Conservation (phyloP, 2,797 vertebrate species). For the Selene dorsalis region DNA sequence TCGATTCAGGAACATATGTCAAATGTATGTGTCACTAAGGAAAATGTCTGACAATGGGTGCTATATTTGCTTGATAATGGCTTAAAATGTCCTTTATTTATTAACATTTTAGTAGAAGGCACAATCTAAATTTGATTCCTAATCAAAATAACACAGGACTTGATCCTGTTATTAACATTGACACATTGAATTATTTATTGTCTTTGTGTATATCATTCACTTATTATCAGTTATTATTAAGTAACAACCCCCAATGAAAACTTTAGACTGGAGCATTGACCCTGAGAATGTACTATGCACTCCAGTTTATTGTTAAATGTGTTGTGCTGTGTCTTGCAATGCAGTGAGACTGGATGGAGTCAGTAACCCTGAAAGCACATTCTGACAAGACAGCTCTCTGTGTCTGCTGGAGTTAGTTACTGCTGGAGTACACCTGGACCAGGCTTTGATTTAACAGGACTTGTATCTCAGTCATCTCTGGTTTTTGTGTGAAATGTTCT, state of each 20-base stretch:
- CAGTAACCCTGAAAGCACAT: slow-evolving; percentile 17
- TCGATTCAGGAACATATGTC: neutral
- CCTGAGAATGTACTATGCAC: slow-evolving; percentile 13
- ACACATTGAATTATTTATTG: neutral
- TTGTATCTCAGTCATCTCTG: neutral
- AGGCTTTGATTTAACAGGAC: slow-evolving; percentile 29
- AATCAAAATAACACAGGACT: slow-evolving; percentile 1
- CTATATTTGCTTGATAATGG: neutral
- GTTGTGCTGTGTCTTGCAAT: slow-evolving; percentile 12
- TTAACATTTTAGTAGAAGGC: neutral
- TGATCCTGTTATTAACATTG: neutral
- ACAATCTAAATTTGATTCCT: neutral
- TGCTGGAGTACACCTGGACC: slow-evolving; percentile 16
- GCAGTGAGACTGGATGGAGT: neutral
- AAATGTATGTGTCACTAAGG: neutral
- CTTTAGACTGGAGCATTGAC: neutral
- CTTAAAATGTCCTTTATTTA: neutral
- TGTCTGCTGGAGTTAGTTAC: slow-evolving; percentile 25
- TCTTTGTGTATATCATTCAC: neutral
- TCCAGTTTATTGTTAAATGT: slow-evolving; percentile 12
- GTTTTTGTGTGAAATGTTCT: slow-evolving; percentile 21
- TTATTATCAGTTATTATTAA: neutral
- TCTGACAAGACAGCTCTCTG: slow-evolving; percentile 1
- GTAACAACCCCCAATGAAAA: neutral
- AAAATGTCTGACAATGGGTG: neutral